phyloP scores from a whole-genome alignment of 2,888 invertebrate species.

The Hydrotaea diabolus region DNA sequence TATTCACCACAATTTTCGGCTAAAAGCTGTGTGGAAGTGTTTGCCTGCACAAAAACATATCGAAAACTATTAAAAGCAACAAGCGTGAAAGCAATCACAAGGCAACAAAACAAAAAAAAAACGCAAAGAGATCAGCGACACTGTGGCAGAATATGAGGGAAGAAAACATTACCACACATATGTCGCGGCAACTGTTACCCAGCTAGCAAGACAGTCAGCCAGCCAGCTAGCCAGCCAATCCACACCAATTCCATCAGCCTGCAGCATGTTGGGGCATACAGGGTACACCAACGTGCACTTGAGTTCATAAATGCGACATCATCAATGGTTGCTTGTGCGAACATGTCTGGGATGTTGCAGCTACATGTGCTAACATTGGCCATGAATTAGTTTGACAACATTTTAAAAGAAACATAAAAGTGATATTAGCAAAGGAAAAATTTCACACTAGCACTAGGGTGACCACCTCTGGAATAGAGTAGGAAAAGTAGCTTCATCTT shows the following conservation, averaged over 20 bases:
- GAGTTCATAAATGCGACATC: conserved; percentile 61
- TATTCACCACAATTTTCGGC: not conserved
- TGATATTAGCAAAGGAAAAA: not conserved
- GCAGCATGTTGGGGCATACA: not conserved
- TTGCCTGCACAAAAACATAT: not conserved
- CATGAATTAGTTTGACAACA: conserved; percentile 67
- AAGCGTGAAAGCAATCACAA: conserved; percentile 24
- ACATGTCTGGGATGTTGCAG: not conserved
- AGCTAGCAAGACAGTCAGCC: not conserved
- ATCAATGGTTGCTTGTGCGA: conserved; percentile 48
- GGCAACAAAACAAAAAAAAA: not conserved
- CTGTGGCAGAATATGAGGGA: conserved; percentile 14
- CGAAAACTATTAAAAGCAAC: conserved; percentile 13
- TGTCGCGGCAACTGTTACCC: conserved; percentile 61
- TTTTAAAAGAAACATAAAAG: conserved; percentile 60
- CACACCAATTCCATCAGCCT: not conserved
- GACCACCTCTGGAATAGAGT: not conserved
- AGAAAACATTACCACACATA: conserved; percentile 57
- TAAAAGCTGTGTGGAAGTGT: not conserved
- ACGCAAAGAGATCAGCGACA: not conserved
- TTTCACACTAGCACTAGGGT: conserved; percentile 7
- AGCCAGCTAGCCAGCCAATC: not conserved
- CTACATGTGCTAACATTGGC: conserved; percentile 63
- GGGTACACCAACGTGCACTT: not conserved
- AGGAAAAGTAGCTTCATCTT: too few relatives aligned